These are phyloP conservation scores for Hypselothyrea guttata DNA, from an alignment of 2,888 invertebrate species.

Conservation along the genomic window DNA sequence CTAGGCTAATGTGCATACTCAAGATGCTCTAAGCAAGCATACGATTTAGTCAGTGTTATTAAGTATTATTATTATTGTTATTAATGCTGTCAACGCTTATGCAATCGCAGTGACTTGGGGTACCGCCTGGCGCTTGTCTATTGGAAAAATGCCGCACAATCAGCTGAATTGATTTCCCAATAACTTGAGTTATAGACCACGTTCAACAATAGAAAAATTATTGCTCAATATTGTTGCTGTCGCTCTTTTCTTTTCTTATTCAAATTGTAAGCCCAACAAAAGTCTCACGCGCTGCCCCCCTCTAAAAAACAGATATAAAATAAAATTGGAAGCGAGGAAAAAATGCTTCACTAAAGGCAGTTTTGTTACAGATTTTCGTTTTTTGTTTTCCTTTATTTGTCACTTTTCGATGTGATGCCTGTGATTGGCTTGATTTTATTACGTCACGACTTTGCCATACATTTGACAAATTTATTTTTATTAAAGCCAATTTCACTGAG, in stretches of 20 bases:
- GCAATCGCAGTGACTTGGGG: constrained; percentile 39
- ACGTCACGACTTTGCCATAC: constrained; percentile 65
- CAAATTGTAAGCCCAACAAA: constrained; percentile 51
- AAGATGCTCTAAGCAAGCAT: constrained; percentile 28
- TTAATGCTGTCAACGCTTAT: constrained; percentile 54
- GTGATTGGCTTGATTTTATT: constrained; percentile 51
- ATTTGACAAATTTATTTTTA: constrained; percentile 72
- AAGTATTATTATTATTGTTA: constrained; percentile 22
- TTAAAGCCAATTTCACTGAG: constrained; percentile 69
- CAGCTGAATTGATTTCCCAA: constrained; percentile 58
- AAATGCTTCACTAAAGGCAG: constrained; percentile 26
- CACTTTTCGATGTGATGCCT: constrained; percentile 17
- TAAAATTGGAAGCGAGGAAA: constrained; percentile 30
- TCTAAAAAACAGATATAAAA: background rate
- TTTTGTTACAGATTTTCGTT: constrained; percentile 15
- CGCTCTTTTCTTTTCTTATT: constrained; percentile 50
- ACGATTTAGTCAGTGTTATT: constrained; percentile 30
- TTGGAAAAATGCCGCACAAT: constrained; percentile 60
- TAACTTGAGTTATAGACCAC: constrained; percentile 21
- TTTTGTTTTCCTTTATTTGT: constrained; percentile 27
- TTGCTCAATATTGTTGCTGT: constrained; percentile 2
- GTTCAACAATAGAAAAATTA: constrained; percentile 36
- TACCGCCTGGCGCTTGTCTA: constrained; percentile 41
- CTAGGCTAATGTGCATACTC: constrained; percentile 35
- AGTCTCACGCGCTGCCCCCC: constrained; percentile 55